Percentiles rank a stretch among this genome's conserved stretches.
Evolutionary conservation across 1,140 invertebrate species (phyloP).

Genomic region (Lepidurus packardi): DNA sequence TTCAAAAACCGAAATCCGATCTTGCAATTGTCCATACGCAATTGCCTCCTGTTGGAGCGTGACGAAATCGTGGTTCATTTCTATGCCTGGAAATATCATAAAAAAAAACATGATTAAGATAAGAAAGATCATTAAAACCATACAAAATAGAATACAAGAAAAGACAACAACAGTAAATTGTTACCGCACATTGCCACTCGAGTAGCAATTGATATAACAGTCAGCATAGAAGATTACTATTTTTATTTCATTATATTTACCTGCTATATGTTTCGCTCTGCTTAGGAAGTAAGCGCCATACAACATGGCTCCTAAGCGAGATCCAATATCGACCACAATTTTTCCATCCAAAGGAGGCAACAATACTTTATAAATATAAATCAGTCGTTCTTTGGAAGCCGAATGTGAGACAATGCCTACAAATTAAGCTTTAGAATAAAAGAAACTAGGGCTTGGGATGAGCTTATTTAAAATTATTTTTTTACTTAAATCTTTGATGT

Average conservation of each 20-base stretch:
- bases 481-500: conserved; percentile 53
- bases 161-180: no score
- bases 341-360: conserved; percentile 56
- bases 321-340: conserved; percentile 61
- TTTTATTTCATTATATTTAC: conserved; percentile 31
- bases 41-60: conserved; percentile 56
- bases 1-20: conserved; percentile 53
- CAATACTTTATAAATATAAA: conserved; percentile 58
- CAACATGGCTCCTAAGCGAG: conserved; percentile 60
- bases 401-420: conserved; percentile 62
- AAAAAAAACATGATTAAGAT: not conserved
- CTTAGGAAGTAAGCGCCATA: conserved; percentile 54
- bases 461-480: conserved; percentile 26
- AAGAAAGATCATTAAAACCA: not conserved
- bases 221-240: not conserved
- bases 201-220: no score
- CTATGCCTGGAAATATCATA: conserved; percentile 53
- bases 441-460: not conserved
- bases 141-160: not conserved
- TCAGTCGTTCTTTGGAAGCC: conserved; percentile 54
- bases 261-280: conserved; percentile 29
- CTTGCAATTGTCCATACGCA: conserved; percentile 44
- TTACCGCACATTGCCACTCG: no score
- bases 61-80: conserved; percentile 63
- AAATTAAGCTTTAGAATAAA: conserved; percentile 39